These are phyloP conservation scores for Panthera uncia DNA, from an alignment of 2,113 vertebrate species.

Conservation along the genomic window DNA sequence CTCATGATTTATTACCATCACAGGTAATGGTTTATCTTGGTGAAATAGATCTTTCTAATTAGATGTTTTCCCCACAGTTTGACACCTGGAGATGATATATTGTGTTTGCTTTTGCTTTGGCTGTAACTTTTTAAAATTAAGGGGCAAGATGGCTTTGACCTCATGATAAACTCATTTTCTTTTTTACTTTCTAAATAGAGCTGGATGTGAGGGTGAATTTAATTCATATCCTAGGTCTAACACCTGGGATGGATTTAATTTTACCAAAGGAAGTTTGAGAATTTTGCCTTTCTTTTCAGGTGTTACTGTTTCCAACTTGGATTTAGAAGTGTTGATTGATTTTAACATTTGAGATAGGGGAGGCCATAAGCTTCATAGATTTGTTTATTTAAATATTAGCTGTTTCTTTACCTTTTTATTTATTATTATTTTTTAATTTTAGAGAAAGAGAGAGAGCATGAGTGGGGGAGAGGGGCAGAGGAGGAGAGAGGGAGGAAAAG, in stretches of 20 bases:
- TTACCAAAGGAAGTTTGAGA: constrained; percentile 42
- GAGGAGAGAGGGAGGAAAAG: too few species aligned
- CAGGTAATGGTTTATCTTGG: constrained; percentile 34
- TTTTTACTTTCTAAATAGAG: neutral
- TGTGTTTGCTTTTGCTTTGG: constrained; percentile 34
- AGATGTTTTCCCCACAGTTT: constrained; percentile 2
- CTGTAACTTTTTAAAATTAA: constrained; percentile 45
- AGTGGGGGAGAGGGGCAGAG: too few species aligned
- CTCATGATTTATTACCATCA: neutral
- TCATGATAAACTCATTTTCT: constrained; percentile 25
- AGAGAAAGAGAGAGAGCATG: too few species aligned
- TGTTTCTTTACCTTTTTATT: neutral
- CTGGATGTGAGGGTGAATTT: constrained; percentile 27
- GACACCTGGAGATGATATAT: constrained; percentile 4
- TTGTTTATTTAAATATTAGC: neutral
- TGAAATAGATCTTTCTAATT: constrained; percentile 9
- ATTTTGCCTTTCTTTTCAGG: constrained; percentile 25
- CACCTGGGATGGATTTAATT: neutral
- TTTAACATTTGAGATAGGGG: constrained; percentile 32
- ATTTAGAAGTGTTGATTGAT: constrained; percentile 35
- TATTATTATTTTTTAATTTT: too few species aligned
- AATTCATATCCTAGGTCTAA: neutral
- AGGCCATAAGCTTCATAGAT: neutral
- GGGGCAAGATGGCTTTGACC: neutral
- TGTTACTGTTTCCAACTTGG: constrained; percentile 48